Percentiles rank a stretch among this genome's conserved stretches.
phyloP scores from a whole-genome alignment of 2,797 vertebrate species.

The Darevskia nairensis region DNA sequence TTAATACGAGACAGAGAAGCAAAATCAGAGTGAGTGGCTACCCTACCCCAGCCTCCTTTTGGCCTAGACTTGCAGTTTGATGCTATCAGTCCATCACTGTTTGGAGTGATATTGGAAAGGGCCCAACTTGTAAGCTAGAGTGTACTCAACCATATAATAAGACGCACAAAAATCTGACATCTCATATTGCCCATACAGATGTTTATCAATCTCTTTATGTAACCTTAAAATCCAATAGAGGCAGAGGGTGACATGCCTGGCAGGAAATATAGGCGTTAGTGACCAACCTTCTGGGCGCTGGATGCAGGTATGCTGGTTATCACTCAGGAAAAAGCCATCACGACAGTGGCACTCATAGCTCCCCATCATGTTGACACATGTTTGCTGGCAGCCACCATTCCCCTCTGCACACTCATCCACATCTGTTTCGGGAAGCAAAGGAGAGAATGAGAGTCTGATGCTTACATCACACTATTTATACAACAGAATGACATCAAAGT shows the following conservation, averaged over 20 bases:
- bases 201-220: background rate
- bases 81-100: background rate
- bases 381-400: conserved; percentile 97
- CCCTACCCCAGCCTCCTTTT: background rate
- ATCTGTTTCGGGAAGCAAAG: conserved; percentile 78
- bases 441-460: conserved; percentile 22
- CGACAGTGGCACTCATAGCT: conserved; percentile 97
- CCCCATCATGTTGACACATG: conserved; percentile 99
- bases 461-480: background rate
- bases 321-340: conserved; percentile 97
- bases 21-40: background rate
- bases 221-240: background rate
- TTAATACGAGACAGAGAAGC: background rate
- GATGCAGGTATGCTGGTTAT: conserved; percentile 99
- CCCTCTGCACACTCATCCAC: conserved; percentile 96
- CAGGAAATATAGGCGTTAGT: conserved; percentile 10
- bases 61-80: background rate
- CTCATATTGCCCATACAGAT: background rate
- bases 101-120: background rate
- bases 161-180: background rate
- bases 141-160: background rate
- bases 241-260: background rate
- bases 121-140: background rate
- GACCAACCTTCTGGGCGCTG: conserved; percentile 87
- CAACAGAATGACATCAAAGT: background rate